Base-by-base conservation (phyloP, 1,140 invertebrate genomes). In the Cydia strobilella region DNA sequence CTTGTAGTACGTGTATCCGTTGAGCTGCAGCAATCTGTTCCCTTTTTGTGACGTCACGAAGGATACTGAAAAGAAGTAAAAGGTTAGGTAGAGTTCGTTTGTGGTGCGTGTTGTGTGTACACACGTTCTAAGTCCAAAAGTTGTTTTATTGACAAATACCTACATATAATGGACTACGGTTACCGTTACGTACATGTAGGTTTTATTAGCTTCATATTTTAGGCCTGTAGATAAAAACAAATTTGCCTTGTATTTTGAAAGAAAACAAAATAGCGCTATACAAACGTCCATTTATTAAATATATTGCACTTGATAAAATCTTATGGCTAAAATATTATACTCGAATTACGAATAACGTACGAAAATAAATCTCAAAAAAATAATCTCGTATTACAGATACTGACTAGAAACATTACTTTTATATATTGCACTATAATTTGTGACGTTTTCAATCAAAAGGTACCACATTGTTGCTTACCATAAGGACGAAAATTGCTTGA, bases 1-100 rank as follows among this genome's bases (percentile, higher is more conserved):
- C 18, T 72, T 75, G 69, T 59, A 75, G 13, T 75, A 75, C 31
- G 74, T 75, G 51, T 75, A 75, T 10, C 74, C 74, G 42, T 48
- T 20, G 5, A 48, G 42, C 45, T 75, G 51, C 39, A 75, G 35
- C 35, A 75, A 27, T 20, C 20, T 15, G 20, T 75, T 75, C 0
- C 74, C 74, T 31, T 63, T 75, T 75, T 65, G 59, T 27, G 73
- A 48, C n/a, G 65, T 69, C 65, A 66, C 75, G 18, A 65, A 54
- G 66, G 9, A 42, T 12, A 48, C 71, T 72, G 75, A n/a, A 25
- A 75, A 0, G 42, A 12, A 25, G 15, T 27, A 6, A 73, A 25
- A 3, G 9, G 18, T 23, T 20, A 23, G n/a, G 20, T 48, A n/a
- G 45, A n/a, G n/a, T 6, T 15, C 12, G 5, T 54, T 54, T 54